Conservation (phyloP, 2,888 invertebrate genomes). For the Palloptera scutellata region DNA sequence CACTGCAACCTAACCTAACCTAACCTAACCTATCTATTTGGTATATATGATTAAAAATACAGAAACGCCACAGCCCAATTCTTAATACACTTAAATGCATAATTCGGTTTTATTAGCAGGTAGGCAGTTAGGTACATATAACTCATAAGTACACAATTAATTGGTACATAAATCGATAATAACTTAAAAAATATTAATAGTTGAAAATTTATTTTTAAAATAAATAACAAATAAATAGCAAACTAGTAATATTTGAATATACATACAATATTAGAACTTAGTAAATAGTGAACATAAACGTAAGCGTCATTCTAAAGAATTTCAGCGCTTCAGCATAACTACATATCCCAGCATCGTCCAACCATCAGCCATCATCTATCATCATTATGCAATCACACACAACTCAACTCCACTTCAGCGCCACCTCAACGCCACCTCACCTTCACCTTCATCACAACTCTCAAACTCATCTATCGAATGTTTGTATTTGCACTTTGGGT, state of each 20-base stretch:
- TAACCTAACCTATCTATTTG: too few species aligned
- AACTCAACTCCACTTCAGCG: too few species aligned
- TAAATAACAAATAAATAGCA: constrained; percentile 37
- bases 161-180: too few species aligned
- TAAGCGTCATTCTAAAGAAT: too few species aligned
- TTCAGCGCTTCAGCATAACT: too few species aligned
- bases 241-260: constrained; percentile 13
- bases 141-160: constrained; percentile 28
- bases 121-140: constrained; percentile 5
- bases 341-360: too few species aligned
- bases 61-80: constrained; percentile 1
- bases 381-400: too few species aligned
- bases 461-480: constrained; percentile 49
- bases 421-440: too few species aligned
- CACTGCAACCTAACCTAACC: too few species aligned
- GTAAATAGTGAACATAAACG: too few species aligned
- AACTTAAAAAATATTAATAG: constrained; percentile 21
- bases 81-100: constrained; percentile 19
- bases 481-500: constrained; percentile 66
- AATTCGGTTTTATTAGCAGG: background rate
- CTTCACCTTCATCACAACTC: background rate
- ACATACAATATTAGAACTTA: constrained; percentile 10
- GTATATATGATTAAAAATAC: constrained; percentile 6
- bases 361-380: too few species aligned
- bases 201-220: constrained; percentile 11